Conservation (phyloP, 2,113 vertebrate genomes). For the Forbesichthys agassizii region DNA sequence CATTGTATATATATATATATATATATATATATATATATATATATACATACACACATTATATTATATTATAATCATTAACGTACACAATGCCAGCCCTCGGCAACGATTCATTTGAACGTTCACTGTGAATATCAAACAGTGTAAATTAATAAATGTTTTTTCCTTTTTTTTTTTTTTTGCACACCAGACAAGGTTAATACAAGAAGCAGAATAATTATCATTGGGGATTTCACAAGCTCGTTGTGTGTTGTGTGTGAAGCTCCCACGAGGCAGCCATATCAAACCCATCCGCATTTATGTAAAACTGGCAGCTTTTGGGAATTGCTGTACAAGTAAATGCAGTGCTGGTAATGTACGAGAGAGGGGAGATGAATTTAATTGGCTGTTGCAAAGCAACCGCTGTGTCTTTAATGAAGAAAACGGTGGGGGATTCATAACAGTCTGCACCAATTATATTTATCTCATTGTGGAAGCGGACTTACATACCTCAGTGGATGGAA, state of each 20-base stretch:
- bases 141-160: conserved; percentile 12
- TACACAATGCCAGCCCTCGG: background rate
- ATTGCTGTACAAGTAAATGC: conserved; percentile 60
- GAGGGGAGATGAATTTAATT: conserved; percentile 65
- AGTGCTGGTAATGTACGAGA: conserved; percentile 52
- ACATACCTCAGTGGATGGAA: conserved; percentile 24
- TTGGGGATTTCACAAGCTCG: too few relatives aligned
- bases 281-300: conserved; percentile 59
- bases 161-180: background rate
- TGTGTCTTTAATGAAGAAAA: conserved; percentile 59
- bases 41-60: background rate
- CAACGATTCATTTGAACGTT: background rate
- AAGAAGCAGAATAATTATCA: conserved; percentile 20
- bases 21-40: background rate
- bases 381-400: conserved; percentile 58
- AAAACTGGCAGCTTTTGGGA: conserved; percentile 57
- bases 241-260: conserved; percentile 9
- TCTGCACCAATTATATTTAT: conserved; percentile 41
- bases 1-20: background rate
- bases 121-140: conserved; percentile 7
- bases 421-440: conserved; percentile 54
- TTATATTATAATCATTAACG: background rate
- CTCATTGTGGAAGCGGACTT: conserved; percentile 38
- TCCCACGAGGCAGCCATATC: conserved; percentile 54
- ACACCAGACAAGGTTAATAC: conserved; percentile 12